Conservation (phyloP, 2,888 invertebrate genomes). For the Cheilosia impressa region DNA sequence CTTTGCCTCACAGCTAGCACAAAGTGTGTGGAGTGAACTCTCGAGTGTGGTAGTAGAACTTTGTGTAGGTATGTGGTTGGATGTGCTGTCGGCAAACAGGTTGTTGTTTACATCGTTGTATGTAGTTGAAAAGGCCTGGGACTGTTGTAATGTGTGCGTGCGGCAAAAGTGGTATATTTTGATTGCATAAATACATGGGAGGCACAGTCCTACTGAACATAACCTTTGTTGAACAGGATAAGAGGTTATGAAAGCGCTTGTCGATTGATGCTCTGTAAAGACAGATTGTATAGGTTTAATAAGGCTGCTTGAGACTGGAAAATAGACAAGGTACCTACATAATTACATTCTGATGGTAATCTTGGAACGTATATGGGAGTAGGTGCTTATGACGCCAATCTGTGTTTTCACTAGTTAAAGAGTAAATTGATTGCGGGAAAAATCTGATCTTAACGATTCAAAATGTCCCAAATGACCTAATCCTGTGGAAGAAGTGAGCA, state of each 20-base stretch:
- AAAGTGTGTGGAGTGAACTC: conserved; percentile 34
- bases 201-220: conserved; percentile 5
- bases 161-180: conserved; percentile 11
- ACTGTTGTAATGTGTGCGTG: conserved; percentile 42
- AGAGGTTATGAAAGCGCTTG: conserved; percentile 21
- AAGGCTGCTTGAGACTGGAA: conserved; percentile 13
- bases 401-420: not conserved
- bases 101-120: conserved; percentile 71
- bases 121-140: conserved; percentile 63
- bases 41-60: not conserved
- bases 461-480: too few relatives aligned
- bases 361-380: not conserved
- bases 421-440: not conserved
- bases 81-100: conserved; percentile 53
- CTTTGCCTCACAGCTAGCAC: not conserved
- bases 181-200: conserved; percentile 36
- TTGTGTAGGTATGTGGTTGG: not conserved
- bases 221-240: conserved; percentile 15
- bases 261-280: conserved; percentile 28
- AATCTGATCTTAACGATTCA: not conserved
- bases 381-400: not conserved
- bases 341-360: not conserved
- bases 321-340: not conserved
- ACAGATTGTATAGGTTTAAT: conserved; percentile 31
- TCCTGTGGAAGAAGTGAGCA: too few relatives aligned